These are phyloP conservation scores for Albula glossodonta DNA, from an alignment of 2,113 vertebrate genomes.

Conservation along the genomic window DNA sequence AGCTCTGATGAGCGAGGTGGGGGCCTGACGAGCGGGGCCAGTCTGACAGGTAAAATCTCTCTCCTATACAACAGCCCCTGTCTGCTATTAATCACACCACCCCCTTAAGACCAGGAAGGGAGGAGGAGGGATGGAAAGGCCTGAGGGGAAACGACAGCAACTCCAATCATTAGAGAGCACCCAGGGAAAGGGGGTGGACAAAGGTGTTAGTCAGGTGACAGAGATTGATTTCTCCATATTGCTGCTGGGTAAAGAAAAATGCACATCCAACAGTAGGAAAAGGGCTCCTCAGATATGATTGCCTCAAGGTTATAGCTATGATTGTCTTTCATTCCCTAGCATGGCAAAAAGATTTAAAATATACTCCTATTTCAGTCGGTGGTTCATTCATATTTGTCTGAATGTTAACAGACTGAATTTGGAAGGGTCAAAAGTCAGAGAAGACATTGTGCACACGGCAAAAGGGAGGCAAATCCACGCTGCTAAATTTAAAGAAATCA, in stretches of 20 bases:
- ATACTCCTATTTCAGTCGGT: not conserved
- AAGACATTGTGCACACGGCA: not conserved
- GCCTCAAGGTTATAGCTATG: not conserved
- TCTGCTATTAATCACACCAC: slow-evolving; percentile 27
- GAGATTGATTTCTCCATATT: not conserved
- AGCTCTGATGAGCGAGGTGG: not conserved
- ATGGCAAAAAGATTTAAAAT: not conserved
- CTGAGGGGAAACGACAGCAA: slow-evolving; percentile 29
- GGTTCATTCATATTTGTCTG: not conserved
- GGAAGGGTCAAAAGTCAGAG: not conserved
- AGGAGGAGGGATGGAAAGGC: not conserved
- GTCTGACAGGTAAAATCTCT: slow-evolving; percentile 21
- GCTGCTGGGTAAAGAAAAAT: not conserved
- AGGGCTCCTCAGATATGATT: not conserved
- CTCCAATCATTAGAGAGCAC: slow-evolving; percentile 41
- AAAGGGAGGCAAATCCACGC: not conserved
- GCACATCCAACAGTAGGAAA: not conserved
- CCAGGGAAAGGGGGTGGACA: not conserved
- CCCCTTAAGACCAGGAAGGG: slow-evolving; percentile 22
- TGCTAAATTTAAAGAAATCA: slow-evolving; percentile 41
- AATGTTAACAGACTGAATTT: not conserved
- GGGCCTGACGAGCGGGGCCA: too few relatives aligned
- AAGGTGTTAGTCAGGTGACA: not conserved
- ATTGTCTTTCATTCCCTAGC: not conserved
- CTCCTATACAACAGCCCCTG: not conserved